A percentile compares a stretch with the other conserved stretches of the same genome.
Conservation (phyloP, 2,888 invertebrate species). For the Brachypalpus laphriformis region DNA sequence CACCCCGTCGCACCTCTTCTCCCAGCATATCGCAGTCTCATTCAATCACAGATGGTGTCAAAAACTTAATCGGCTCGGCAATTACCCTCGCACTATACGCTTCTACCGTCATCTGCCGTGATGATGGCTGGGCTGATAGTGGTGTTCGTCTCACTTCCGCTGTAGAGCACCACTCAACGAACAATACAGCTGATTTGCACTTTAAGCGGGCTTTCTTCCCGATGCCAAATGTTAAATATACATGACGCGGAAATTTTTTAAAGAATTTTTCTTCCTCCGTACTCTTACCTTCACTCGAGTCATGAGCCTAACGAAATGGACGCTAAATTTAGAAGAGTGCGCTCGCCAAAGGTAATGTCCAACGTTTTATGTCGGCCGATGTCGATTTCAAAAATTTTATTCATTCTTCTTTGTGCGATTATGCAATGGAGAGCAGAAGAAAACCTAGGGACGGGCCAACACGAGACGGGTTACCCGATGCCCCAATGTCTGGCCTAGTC, state of each 20-base stretch:
- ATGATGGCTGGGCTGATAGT: not conserved
- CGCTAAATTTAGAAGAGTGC: constrained; percentile 62
- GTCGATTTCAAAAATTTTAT: constrained; percentile 42
- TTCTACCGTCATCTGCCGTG: not conserved
- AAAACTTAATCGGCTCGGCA: constrained; percentile 14
- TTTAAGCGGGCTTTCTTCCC: not conserved
- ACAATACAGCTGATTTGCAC: constrained; percentile 37
- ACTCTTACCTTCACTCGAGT: not conserved
- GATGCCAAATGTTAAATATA: constrained; percentile 22
- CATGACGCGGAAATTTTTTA: constrained; percentile 1
- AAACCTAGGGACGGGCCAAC: constrained; percentile 2
- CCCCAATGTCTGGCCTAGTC: constrained; percentile 60
- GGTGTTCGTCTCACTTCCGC: constrained; percentile 9
- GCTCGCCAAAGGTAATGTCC: constrained; percentile 44
- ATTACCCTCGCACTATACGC: not conserved
- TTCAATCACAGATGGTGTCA: constrained; percentile 4
- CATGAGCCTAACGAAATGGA: constrained; percentile 23
- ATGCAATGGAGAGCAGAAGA: constrained; percentile 48
- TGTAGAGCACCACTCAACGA: constrained; percentile 3
- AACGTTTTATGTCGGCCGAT: constrained; percentile 39
- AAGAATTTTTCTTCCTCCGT: not conserved
- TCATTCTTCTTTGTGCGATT: constrained; percentile 33
- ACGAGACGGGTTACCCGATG: constrained; percentile 12
- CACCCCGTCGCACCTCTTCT: too few species aligned
- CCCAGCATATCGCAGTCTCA: too few species aligned